Evolutionary conservation across 2,888 invertebrate genomes (phyloP).

Genomic region (Rhingia campestris): DNA sequence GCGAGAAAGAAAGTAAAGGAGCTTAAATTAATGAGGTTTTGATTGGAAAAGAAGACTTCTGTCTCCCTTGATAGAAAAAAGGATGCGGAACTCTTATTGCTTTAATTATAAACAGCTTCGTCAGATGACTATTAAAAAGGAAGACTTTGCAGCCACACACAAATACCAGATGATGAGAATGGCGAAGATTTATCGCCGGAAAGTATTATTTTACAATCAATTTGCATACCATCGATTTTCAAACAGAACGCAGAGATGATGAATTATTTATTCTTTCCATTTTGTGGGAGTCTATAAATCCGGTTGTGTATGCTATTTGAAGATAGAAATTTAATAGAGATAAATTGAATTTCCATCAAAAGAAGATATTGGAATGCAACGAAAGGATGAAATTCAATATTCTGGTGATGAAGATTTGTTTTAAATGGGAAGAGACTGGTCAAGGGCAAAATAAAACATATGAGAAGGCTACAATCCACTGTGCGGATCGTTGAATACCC

Average conservation of each 20-base stretch:
- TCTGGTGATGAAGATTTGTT: too few relatives aligned
- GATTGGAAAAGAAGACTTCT: slow-evolving; percentile 4
- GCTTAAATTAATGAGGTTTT: slow-evolving; percentile 38
- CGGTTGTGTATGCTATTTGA: too few relatives aligned
- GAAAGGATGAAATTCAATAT: too few relatives aligned
- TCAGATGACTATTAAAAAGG: neutral
- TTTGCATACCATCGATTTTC: slow-evolving; percentile 54
- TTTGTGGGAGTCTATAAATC: too few relatives aligned
- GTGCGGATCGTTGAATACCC: too few relatives aligned
- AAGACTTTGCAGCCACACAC: neutral
- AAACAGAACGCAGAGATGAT: neutral
- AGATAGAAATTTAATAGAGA: too few relatives aligned
- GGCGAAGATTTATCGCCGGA: neutral
- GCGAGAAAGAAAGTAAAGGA: neutral
- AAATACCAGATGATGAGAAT: neutral
- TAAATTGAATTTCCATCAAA: too few relatives aligned
- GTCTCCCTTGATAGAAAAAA: neutral
- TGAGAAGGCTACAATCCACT: too few relatives aligned
- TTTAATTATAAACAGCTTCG: slow-evolving; percentile 32
- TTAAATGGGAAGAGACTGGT: too few relatives aligned
- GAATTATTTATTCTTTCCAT: slow-evolving; percentile 8
- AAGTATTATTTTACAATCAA: slow-evolving; percentile 45
- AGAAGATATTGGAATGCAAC: too few relatives aligned
- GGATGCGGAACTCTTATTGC: neutral
- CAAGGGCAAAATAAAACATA: too few relatives aligned